A percentile compares a stretch with the other conserved stretches of the same genome.
Evolutionary conservation across 2,888 invertebrate species (phyloP).

Genomic region (Melinopterus prodromus): DNA sequence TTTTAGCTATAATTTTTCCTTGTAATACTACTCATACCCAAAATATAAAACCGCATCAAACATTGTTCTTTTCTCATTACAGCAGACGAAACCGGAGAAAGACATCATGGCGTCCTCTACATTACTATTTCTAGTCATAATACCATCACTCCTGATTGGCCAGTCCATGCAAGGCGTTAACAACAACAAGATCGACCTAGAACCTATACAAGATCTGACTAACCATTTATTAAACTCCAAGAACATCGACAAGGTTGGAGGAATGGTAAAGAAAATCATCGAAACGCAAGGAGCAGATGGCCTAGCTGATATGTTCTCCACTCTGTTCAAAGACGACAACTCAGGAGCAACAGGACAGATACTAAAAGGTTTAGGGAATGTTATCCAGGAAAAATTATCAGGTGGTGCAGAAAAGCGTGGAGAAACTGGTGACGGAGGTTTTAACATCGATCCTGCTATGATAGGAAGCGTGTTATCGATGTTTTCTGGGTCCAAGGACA

Average conservation of each 20-base stretch:
- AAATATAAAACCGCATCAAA: not conserved
- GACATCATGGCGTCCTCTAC: not conserved
- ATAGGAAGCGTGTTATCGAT: constrained; percentile 67
- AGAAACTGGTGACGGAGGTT: constrained; percentile 30
- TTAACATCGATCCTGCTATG: constrained; percentile 66
- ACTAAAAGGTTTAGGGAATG: constrained; percentile 58
- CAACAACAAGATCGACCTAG: constrained; percentile 14
- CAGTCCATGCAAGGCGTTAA: constrained; percentile 11
- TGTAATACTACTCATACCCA: too few species aligned
- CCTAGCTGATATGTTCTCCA: constrained; percentile 6
- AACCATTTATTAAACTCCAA: not conserved
- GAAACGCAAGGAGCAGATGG: not conserved
- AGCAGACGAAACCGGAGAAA: not conserved
- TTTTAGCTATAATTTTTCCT: too few species aligned
- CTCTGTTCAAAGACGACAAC: constrained; percentile 41
- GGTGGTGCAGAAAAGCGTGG: constrained; percentile 29
- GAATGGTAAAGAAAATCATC: constrained; percentile 10
- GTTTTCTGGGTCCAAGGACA: constrained; percentile 38
- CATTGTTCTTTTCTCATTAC: not conserved
- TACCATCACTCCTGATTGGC: constrained; percentile 7
- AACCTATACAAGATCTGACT: constrained; percentile 11
- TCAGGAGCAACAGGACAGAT: constrained; percentile 61
- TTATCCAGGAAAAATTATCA: constrained; percentile 29
- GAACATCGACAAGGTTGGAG: constrained; percentile 18
- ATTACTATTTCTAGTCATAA: constrained; percentile 19